Conservation (phyloP, 2,113 vertebrate species). For the Thamnophis sirtalis region DNA sequence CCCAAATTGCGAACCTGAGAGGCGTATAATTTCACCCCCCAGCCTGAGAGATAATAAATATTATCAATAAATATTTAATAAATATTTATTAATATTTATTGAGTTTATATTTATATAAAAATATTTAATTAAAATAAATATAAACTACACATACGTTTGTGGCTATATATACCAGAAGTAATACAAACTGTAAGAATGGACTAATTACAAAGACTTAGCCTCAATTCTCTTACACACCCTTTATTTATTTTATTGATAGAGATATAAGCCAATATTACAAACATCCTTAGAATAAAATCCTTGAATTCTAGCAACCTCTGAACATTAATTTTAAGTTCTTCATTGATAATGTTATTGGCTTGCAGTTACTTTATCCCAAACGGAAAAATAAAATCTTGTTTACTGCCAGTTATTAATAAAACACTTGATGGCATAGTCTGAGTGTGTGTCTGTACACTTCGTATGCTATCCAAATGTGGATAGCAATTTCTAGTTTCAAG, state of each 20-base stretch:
- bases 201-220: neutral
- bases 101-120: too few relatives aligned
- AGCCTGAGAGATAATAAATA: too few relatives aligned
- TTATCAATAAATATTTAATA: too few relatives aligned
- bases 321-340: neutral
- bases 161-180: neutral
- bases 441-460: too few relatives aligned
- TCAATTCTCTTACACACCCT: neutral
- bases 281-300: neutral
- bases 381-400: neutral
- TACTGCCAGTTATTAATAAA: neutral
- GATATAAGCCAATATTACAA: neutral
- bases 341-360: slow-evolving; percentile 11
- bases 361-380: neutral
- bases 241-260: neutral
- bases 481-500: too few relatives aligned
- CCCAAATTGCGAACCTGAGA: too few relatives aligned
- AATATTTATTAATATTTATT: too few relatives aligned
- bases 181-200: neutral
- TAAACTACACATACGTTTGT: neutral
- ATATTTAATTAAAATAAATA: neutral
- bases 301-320: neutral
- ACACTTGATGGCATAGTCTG: neutral
- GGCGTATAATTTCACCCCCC: too few relatives aligned
- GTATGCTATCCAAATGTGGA: too few relatives aligned